phyloP scores from a whole-genome alignment of 2,888 invertebrate genomes.

The Pseudococcus jackbeardsleyi region DNA sequence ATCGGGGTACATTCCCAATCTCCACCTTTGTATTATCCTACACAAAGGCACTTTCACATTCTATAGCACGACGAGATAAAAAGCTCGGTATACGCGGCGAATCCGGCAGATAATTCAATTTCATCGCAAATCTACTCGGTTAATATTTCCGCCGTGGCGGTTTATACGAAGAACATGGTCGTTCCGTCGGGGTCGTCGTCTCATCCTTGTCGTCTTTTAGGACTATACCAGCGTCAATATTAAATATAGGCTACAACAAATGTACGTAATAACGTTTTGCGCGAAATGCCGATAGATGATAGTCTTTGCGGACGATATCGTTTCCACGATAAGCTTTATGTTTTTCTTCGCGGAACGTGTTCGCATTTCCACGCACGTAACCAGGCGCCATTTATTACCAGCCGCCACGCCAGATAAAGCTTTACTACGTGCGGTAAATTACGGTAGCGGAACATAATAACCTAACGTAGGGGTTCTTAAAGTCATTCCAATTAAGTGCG shows the following conservation, averaged over 20 bases:
- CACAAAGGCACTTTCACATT: no score
- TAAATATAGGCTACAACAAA: constrained; percentile 27
- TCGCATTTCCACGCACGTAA: constrained; percentile 61
- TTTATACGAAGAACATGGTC: neutral
- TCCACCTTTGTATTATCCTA: no score
- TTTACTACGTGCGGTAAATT: constrained; percentile 64
- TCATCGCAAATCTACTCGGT: neutral
- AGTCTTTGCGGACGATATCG: constrained; percentile 55
- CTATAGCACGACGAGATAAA: no score
- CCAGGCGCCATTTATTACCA: constrained; percentile 62
- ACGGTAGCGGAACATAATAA: constrained; percentile 57
- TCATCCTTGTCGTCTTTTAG: no score
- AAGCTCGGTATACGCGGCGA: neutral
- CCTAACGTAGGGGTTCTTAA: constrained; percentile 53
- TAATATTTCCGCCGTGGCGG: neutral
- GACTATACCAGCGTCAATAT: neutral
- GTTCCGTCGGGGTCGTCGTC: neutral
- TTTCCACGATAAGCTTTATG: constrained; percentile 57
- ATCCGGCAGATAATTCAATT: neutral
- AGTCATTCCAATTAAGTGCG: constrained; percentile 49
- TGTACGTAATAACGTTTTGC: constrained; percentile 32
- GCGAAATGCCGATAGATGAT: constrained; percentile 51
- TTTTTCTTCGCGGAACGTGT: constrained; percentile 55
- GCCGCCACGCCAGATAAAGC: constrained; percentile 63
- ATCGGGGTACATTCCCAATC: no score